Evolutionary conservation across 2,888 invertebrate genomes (phyloP), one percentile per base, ranked within the genome.

Genomic region (Scrobipalpa costella): DNA sequence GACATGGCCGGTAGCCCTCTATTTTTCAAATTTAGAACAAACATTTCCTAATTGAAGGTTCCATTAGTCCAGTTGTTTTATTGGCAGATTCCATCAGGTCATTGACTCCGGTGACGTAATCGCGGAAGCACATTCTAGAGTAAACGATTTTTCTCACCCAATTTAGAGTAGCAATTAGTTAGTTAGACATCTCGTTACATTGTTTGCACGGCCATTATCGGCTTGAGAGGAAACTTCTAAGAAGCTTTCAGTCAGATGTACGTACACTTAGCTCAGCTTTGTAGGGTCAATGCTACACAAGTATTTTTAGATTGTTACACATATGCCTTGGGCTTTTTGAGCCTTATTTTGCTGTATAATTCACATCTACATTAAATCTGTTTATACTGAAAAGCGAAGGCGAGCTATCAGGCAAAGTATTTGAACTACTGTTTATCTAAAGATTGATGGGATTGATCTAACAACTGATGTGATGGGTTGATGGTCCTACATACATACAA

Each of bases 101-200:
- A 57, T 66, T 65, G 67, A 68, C 67, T 27, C 49, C 60, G 52
- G 19, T 64, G 64, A 64, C 64, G 64, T 64, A 62, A 64, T 44
- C 61, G 50, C 65, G 65, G 61, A 65, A 66, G 61, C 19, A 75
- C 74, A 81, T 80, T 79, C 79, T 76, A 73, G 70, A 75, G 70
- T 73, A 74, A 75, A 80, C 77, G 70, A 73, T 78, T 82, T 81
- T 83, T 81, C 79, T 78, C 82, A 78, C 79, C 80, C 74, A 80
- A 84, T 86, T 86, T 72, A 79, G 71, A 77, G 71, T 76, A 76
- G 72, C 76, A 86, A 86, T 87, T 86, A 61, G 61, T 52, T 61
- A 21, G 61, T 61, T 61, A 87, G 80, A 78, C 73, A 73, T 74
- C 68, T 73, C 70, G 73, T 78, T 76, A 76, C 70, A 76, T 75